Conservation (phyloP, 2,113 vertebrate genomes). For the Monopterus albus region DNA sequence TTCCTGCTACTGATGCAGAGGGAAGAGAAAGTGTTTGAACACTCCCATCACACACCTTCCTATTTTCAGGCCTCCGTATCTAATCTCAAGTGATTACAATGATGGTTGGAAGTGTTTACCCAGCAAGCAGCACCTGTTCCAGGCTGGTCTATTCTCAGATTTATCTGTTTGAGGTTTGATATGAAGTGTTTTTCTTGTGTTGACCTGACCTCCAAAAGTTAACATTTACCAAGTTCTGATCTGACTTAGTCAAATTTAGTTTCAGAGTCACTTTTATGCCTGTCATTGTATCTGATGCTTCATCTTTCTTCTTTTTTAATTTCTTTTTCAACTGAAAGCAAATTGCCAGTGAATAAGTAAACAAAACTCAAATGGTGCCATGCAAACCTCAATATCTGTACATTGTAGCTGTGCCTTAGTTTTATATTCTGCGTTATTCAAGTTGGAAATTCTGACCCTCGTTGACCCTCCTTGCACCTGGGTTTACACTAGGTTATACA, state of each 20-base stretch:
- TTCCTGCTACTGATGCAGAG: conserved; percentile 37
- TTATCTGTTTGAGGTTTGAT: conserved; percentile 1
- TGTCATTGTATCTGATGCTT: too few species aligned
- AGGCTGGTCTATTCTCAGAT: conserved; percentile 36
- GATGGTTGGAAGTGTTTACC: conserved; percentile 41
- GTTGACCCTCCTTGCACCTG: neutral
- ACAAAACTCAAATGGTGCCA: too few species aligned
- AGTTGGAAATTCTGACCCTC: too few species aligned
- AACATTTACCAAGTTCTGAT: conserved; percentile 16
- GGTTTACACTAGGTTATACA: neutral
- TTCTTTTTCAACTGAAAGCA: too few species aligned
- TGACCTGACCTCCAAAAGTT: conserved; percentile 20
- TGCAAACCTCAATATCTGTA: too few species aligned
- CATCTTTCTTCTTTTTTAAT: too few species aligned
- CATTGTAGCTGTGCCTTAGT: too few species aligned
- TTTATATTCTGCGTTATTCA: too few species aligned
- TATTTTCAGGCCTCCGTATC: conserved; percentile 32
- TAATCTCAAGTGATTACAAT: conserved; percentile 63
- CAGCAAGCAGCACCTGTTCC: conserved; percentile 56
- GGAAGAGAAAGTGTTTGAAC: conserved; percentile 21
- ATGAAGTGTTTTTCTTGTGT: conserved; percentile 6
- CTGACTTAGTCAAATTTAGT: too few species aligned
- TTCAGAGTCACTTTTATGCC: too few species aligned
- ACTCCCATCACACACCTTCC: conserved; percentile 10
- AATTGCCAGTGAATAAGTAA: too few species aligned